A percentile compares a stretch with the other conserved stretches of the same genome.
phyloP scores from a whole-genome alignment of 1,140 invertebrate species.

The Ganaspis sp. region DNA sequence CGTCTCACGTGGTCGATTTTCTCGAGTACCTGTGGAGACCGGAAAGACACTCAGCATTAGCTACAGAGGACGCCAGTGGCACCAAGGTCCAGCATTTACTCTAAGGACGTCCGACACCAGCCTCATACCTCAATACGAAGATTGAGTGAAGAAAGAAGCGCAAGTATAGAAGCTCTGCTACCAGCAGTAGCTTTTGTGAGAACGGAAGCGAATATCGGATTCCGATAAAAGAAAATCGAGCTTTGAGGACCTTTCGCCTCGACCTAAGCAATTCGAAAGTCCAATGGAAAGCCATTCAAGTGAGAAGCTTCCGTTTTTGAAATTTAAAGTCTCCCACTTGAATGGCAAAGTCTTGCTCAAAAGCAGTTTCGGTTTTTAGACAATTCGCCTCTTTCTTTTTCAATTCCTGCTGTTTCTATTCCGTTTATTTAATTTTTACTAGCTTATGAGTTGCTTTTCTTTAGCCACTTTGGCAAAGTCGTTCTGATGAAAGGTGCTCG shows the following conservation, averaged over 20 bases:
- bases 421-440: background rate
- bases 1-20: conserved; percentile 32
- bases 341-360: background rate
- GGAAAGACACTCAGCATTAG: conserved; percentile 26
- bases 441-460: background rate
- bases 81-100: conserved; percentile 15
- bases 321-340: background rate
- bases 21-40: conserved; percentile 12
- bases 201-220: conserved; percentile 61
- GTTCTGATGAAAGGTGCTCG: background rate
- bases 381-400: background rate
- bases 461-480: background rate
- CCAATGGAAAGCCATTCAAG: conserved; percentile 39
- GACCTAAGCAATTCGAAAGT: conserved; percentile 57
- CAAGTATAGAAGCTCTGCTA: conserved; percentile 20
- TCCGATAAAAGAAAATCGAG: conserved; percentile 64
- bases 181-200: conserved; percentile 53
- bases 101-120: conserved; percentile 21
- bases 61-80: conserved; percentile 14
- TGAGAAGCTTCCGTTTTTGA: conserved; percentile 31
- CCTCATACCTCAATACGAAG: background rate
- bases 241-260: conserved; percentile 58
- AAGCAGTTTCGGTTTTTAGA: conserved; percentile 26
- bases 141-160: conserved; percentile 25
- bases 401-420: background rate